Conservation (phyloP, 2,888 invertebrate species). For the Formica aserva region DNA sequence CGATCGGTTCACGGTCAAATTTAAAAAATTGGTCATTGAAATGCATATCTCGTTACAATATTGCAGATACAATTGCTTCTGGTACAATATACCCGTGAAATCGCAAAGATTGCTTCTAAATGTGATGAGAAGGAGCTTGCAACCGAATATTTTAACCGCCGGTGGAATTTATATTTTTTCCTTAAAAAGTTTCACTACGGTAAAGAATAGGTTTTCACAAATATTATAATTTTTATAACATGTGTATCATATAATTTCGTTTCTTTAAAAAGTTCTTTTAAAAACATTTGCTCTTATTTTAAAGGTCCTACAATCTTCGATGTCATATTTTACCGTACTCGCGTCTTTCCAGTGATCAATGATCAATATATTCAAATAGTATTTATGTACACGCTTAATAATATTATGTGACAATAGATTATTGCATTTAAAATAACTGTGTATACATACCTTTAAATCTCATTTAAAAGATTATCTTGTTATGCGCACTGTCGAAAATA, state of each 20-base stretch:
- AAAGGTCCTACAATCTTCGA: slow-evolving; percentile 11
- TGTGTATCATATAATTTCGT: neutral
- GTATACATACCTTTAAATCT: neutral
- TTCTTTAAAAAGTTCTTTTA: neutral
- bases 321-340: slow-evolving; percentile 34
- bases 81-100: slow-evolving; percentile 44
- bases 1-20: neutral
- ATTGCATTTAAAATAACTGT: neutral
- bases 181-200: slow-evolving; percentile 33
- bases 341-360: neutral
- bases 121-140: slow-evolving; percentile 7
- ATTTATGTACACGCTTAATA: neutral
- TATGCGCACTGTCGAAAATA: neutral
- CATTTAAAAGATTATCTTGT: neutral
- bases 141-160: slow-evolving; percentile 17
- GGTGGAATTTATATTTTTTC: slow-evolving; percentile 42
- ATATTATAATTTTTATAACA: neutral
- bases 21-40: neutral
- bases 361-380: neutral
- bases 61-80: slow-evolving; percentile 39
- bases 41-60: neutral
- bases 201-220: slow-evolving; percentile 3
- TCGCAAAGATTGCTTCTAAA: slow-evolving; percentile 42
- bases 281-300: neutral
- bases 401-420: neutral